Evolutionary conservation across 2,888 invertebrate species (phyloP).

Genomic region (Yponomeuta plumbellus): DNA sequence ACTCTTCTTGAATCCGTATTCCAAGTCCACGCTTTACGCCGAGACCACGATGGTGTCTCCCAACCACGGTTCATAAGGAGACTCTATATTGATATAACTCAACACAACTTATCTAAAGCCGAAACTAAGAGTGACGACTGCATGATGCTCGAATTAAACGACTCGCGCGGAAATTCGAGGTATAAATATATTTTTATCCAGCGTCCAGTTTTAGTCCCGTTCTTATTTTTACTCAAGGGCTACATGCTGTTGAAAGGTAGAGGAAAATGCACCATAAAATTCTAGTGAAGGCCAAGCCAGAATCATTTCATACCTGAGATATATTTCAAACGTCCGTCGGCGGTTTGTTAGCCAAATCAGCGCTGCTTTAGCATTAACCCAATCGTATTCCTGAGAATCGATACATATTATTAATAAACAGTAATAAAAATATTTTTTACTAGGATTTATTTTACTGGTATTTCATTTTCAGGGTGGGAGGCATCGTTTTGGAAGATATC

Average conservation of each 20-base stretch:
- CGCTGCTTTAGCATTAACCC: too few relatives aligned
- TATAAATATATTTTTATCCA: neutral
- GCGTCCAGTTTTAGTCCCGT: neutral
- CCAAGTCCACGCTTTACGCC: slow-evolving; percentile 79
- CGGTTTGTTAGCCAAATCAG: too few relatives aligned
- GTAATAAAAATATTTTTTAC: too few relatives aligned
- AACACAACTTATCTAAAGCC: neutral
- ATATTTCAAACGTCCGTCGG: too few relatives aligned
- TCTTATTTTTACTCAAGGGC: neutral
- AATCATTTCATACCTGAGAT: too few relatives aligned
- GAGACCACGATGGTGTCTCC: slow-evolving; percentile 73
- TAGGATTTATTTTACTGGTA: too few relatives aligned
- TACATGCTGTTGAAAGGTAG: too few relatives aligned
- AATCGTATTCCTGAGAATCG: too few relatives aligned
- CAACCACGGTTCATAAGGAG: slow-evolving; percentile 55
- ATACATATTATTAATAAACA: too few relatives aligned
- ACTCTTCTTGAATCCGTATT: slow-evolving; percentile 86
- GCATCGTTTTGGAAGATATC: slow-evolving; percentile 6
- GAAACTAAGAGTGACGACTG: neutral
- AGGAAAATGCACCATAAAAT: too few relatives aligned
- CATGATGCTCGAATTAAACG: neutral
- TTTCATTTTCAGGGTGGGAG: slow-evolving; percentile 8
- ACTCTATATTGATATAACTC: slow-evolving; percentile 1
- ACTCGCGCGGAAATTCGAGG: neutral
- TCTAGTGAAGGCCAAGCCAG: too few relatives aligned